A percentile compares a stretch with the other conserved stretches of the same genome.
These are phyloP conservation scores for Cochlearius cochlearius DNA, from an alignment of 2,113 vertebrate genomes.

Conservation along the genomic window DNA sequence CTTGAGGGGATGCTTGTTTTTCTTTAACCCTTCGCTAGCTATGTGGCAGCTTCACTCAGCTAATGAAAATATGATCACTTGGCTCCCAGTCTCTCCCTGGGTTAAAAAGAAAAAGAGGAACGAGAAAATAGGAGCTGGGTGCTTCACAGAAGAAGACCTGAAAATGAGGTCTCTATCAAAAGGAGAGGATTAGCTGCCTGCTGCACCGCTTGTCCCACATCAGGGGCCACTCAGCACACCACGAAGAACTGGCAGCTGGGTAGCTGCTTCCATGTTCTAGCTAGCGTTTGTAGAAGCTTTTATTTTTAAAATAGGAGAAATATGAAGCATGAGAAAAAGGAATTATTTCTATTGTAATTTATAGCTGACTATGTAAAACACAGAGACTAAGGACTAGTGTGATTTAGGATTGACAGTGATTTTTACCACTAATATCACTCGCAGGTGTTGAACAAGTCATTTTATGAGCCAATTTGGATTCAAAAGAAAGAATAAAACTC, in stretches of 20 bases:
- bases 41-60: not conserved
- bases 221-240: not conserved
- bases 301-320: not conserved
- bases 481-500: not conserved
- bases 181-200: not conserved
- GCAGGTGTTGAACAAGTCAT: not conserved
- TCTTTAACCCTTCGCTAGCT: conserved; percentile 43
- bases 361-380: not conserved
- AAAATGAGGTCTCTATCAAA: not conserved
- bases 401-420: not conserved
- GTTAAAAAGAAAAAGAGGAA: not conserved
- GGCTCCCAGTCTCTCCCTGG: not conserved
- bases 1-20: conserved; percentile 23
- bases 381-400: not conserved
- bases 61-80: not conserved
- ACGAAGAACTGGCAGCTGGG: rapidly evolving
- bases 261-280: not conserved
- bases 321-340: not conserved
- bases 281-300: not conserved
- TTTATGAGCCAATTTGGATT: not conserved
- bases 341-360: not conserved
- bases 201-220: not conserved
- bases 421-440: not conserved
- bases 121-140: not conserved
- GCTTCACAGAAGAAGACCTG: not conserved